A percentile compares a stretch with the other conserved stretches of the same genome.
phyloP scores from a whole-genome alignment of 2,888 invertebrate genomes.

The Lasioglossum calceatum region DNA sequence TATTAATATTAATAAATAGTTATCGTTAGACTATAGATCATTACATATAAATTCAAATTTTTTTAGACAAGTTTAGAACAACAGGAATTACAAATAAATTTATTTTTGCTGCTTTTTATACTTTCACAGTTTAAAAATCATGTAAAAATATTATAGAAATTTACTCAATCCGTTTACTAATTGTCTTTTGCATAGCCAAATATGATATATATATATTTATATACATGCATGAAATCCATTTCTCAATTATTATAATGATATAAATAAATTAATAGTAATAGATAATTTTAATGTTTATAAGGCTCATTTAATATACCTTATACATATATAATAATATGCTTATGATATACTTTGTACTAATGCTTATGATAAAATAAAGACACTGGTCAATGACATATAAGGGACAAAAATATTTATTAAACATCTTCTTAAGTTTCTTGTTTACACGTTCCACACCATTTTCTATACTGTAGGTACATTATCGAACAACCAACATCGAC shows the following conservation, averaged over 20 bases:
- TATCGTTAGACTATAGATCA: neutral
- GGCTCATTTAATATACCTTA: conserved; percentile 24
- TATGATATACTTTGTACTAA: conserved; percentile 44
- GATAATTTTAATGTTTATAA: conserved; percentile 39
- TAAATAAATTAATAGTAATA: conserved; percentile 28
- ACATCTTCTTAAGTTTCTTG: conserved; percentile 30
- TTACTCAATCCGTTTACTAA: neutral
- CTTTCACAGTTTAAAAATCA: neutral
- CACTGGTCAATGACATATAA: conserved; percentile 19
- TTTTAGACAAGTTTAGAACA: neutral
- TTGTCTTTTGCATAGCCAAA: neutral
- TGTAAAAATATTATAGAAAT: neutral
- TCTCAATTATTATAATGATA: neutral
- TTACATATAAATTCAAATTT: neutral
- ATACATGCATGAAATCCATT: neutral
- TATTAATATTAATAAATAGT: neutral
- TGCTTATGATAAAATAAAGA: conserved; percentile 40
- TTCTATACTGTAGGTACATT: conserved; percentile 47
- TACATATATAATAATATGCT: conserved; percentile 31
- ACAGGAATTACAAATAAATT: neutral
- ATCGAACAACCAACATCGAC: conserved; percentile 30
- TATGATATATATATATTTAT: neutral
- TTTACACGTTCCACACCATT: conserved; percentile 36
- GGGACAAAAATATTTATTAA: conserved; percentile 49
- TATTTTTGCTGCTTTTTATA: neutral